Percentiles rank a stretch among this genome's conserved stretches.
These are phyloP conservation scores for Enteromius paludinosus DNA, from an alignment of 2,797 vertebrate species.

Conservation along the genomic window DNA sequence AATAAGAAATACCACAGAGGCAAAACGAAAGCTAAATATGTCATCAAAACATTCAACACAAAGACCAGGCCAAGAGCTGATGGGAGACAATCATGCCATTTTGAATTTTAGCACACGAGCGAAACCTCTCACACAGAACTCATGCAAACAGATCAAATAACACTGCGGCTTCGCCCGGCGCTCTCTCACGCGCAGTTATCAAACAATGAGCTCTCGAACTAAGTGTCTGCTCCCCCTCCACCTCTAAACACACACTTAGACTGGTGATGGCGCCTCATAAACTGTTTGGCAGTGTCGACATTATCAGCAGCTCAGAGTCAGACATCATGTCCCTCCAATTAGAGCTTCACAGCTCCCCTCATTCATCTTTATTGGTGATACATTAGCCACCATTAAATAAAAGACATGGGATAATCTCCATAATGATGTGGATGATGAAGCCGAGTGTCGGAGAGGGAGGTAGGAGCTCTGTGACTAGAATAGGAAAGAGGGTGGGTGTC, in stretches of 20 bases:
- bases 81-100: not conserved
- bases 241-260: constrained; percentile 33
- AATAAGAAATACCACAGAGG: not conserved
- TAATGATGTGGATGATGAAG: constrained; percentile 84
- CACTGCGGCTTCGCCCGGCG: not conserved
- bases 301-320: constrained; percentile 72
- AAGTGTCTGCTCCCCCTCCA: constrained; percentile 30
- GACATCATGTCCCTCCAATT: constrained; percentile 88
- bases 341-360: constrained; percentile 82
- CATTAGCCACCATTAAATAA: constrained; percentile 84
- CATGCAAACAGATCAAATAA: constrained; percentile 13
- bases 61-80: not conserved
- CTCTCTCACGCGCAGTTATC: constrained; percentile 8
- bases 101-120: not conserved
- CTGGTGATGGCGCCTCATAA: constrained; percentile 39
- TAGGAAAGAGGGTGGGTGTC: constrained; percentile 62
- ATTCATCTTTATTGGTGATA: constrained; percentile 88
- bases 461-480: constrained; percentile 73
- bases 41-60: not conserved
- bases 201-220: constrained; percentile 34
- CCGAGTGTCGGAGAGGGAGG: constrained; percentile 77
- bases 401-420: constrained; percentile 83
- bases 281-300: constrained; percentile 69
- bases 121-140: constrained; percentile 15
- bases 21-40: not conserved